phyloP scores from a whole-genome alignment of 1,140 invertebrate species.

The Myzus persicae region DNA sequence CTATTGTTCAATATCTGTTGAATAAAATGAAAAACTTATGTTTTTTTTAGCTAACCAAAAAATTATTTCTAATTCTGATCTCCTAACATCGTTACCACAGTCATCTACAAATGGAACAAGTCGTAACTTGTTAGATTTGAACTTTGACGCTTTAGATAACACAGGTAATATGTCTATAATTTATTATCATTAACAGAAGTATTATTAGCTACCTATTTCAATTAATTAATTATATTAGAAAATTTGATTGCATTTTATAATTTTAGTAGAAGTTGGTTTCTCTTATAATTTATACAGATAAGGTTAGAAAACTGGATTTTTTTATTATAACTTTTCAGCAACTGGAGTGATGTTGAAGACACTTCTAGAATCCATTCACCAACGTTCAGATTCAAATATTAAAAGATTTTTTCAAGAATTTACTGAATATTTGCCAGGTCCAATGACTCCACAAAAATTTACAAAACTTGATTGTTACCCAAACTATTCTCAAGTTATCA shows the following conservation, averaged over 20 bases:
- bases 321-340: constrained; percentile 53
- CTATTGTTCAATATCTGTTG: not conserved
- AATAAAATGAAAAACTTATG: not conserved
- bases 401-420: constrained; percentile 38
- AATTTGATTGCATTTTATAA: not conserved
- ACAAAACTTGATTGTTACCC: constrained; percentile 68
- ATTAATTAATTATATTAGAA: not conserved
- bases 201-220: not conserved
- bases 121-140: constrained; percentile 47
- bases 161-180: constrained; percentile 39
- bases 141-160: constrained; percentile 46
- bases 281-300: not conserved
- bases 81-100: constrained; percentile 52
- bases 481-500: constrained; percentile 63
- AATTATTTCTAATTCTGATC: constrained; percentile 40
- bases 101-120: constrained; percentile 48
- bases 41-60: constrained; percentile 53
- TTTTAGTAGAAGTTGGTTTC: constrained; percentile 22
- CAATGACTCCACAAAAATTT: constrained; percentile 72
- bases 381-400: constrained; percentile 35
- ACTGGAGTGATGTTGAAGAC: constrained; percentile 35
- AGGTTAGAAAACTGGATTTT: constrained; percentile 53
- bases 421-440: constrained; percentile 68
- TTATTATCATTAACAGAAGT: not conserved
- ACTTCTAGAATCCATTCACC: constrained; percentile 46